phyloP scores from a whole-genome alignment of 2,113 vertebrate genomes.

The Acrocephalus arundinaceus region DNA sequence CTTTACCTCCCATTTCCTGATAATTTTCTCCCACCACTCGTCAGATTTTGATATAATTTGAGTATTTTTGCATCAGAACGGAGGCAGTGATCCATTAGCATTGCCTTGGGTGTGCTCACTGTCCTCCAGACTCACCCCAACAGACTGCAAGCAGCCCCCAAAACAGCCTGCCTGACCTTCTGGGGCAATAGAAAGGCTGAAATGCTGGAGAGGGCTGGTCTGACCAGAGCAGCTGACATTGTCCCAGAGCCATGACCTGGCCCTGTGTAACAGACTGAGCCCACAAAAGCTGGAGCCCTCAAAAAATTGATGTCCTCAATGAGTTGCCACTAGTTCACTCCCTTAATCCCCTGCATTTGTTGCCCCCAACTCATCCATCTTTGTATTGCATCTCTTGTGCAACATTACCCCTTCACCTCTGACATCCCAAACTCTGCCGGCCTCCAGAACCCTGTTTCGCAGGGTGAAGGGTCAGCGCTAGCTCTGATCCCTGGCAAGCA shows the following conservation, averaged over 20 bases:
- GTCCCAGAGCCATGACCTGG: neutral
- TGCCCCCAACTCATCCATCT: neutral
- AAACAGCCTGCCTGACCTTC: neutral
- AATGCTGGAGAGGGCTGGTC: neutral
- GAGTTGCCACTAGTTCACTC: neutral
- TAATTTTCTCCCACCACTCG: neutral
- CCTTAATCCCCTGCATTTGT: neutral
- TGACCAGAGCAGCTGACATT: neutral
- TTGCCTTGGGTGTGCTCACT: neutral
- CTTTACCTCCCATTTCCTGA: neutral
- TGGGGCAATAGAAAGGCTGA: neutral
- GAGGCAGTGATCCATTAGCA: neutral
- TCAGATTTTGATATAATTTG: neutral
- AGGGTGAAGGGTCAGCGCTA: neutral
- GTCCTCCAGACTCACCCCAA: neutral
- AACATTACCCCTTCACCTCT: neutral
- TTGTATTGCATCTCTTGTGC: neutral
- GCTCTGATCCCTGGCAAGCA: neutral
- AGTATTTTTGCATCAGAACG: neutral
- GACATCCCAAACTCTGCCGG: neutral
- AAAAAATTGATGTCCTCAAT: neutral
- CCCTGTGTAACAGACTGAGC: neutral
- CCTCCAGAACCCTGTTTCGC: neutral
- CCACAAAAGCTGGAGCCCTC: neutral
- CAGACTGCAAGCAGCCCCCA: neutral